Evolutionary conservation across 2,888 invertebrate genomes (phyloP), one percentile per base, ranked within the genome.

Genomic region (Cataglyphis livida): DNA sequence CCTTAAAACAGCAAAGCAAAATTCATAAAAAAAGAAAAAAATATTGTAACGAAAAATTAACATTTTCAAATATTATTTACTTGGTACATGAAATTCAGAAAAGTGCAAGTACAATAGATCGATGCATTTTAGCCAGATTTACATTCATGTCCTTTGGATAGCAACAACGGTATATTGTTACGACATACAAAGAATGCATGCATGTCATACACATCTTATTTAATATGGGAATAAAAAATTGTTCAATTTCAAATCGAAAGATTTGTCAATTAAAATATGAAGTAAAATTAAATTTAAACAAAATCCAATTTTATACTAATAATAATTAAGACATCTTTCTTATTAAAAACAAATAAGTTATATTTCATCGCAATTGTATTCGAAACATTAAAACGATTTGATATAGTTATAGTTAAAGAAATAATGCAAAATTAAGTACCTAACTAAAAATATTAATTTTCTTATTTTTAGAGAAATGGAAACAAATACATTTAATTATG

Each of bases 161-260:
- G 59, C 41, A 73, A 66, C 44, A 76, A 48, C 66, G 32, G 48
- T 48, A n/a, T 51, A 68, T 65, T 28, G 38, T 66, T 59, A 82
- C 59, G 66, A 68, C 51, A 51, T 51, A 51, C 35, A 48, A 59
- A 78, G 79, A 78, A 51, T 21, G 68, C 82, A 82, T 82, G 82
- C 82, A 78, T 66, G 59, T 79, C 9, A 78, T 51, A 70, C 32
- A 71, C 54, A 71, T 78, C 15, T 59, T 15, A 25, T 41, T 10
- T 32, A 79, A 71, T 79, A 71, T 79, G 59, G 78, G 57, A 79
- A 79, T 79, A 59, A 71, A 9, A 68, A 54, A 15, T 75, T 7
- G 21, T 59, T 79, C 7, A 59, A 59, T 57, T 73, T 59, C 1
- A 59, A 71, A 3, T 35, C 3, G 10, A 25, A 48, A 25, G 2